Evolutionary conservation across 2,113 vertebrate species (phyloP).

Genomic region (Thoracochromis brauschi): DNA sequence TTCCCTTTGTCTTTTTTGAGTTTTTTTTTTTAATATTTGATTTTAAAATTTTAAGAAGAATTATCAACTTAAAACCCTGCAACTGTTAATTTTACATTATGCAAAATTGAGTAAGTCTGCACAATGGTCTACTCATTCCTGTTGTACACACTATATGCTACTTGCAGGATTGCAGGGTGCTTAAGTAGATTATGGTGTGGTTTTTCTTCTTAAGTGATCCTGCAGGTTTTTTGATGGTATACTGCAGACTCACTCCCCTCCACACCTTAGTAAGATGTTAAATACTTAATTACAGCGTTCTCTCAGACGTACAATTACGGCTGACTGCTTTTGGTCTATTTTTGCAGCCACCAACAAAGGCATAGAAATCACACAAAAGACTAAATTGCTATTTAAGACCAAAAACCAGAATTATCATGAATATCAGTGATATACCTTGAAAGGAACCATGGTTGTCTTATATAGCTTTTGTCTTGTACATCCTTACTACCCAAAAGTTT

Average conservation of each 20-base stretch:
- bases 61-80: background rate
- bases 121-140: background rate
- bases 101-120: background rate
- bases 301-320: conserved; percentile 52
- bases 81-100: background rate
- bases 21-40: background rate
- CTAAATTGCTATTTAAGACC: conserved; percentile 1
- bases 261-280: conserved; percentile 40
- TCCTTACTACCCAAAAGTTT: background rate
- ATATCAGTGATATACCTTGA: background rate
- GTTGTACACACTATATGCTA: background rate
- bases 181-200: conserved; percentile 12
- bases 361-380: background rate
- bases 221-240: conserved; percentile 6
- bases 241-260: conserved; percentile 15
- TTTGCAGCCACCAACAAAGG: conserved; percentile 13
- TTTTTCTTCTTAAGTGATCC: conserved; percentile 4
- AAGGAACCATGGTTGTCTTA: background rate
- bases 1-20: background rate
- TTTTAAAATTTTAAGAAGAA: background rate
- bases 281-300: conserved; percentile 41
- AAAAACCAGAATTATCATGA: background rate
- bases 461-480: background rate
- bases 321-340: conserved; percentile 2
- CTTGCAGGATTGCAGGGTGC: background rate